Evolutionary conservation across 1,140 invertebrate species (phyloP).

Genomic region (Heliconius congener): DNA sequence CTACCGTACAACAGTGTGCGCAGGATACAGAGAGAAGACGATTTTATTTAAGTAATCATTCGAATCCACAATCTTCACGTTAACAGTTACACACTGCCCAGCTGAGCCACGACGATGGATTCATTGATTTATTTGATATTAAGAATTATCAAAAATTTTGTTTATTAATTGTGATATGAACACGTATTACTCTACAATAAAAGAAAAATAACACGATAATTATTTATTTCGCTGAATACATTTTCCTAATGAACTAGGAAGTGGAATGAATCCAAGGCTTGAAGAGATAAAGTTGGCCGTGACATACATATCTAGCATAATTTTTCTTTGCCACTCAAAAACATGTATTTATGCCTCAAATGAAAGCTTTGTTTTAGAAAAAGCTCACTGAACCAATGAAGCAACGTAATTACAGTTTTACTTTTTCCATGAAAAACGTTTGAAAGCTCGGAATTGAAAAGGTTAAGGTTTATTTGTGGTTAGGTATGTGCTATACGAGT

Average conservation of each 20-base stretch:
- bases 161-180: too few species aligned
- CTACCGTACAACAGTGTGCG: too few species aligned
- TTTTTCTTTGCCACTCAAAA: slow-evolving; percentile 10
- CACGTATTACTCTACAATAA: too few species aligned
- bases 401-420: slow-evolving; percentile 4
- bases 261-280: background rate
- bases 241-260: slow-evolving; percentile 1
- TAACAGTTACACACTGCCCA: too few species aligned
- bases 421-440: background rate
- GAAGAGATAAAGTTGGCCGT: background rate
- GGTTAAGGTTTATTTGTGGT: background rate
- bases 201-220: background rate
- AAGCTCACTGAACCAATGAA: slow-evolving; percentile 6
- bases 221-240: background rate
- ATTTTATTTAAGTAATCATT: too few species aligned
- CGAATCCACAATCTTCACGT: too few species aligned
- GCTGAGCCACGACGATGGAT: too few species aligned
- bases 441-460: background rate
- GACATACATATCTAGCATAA: background rate
- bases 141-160: too few species aligned
- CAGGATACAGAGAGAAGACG: background rate
- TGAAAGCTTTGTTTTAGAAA: slow-evolving; percentile 6
- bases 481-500: background rate
- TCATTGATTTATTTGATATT: too few species aligned
- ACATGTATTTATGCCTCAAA: background rate